Evolutionary conservation across 2,797 vertebrate genomes (phyloP), one percentile per base, ranked within the genome.

Genomic region (Okamejei kenojei): DNA sequence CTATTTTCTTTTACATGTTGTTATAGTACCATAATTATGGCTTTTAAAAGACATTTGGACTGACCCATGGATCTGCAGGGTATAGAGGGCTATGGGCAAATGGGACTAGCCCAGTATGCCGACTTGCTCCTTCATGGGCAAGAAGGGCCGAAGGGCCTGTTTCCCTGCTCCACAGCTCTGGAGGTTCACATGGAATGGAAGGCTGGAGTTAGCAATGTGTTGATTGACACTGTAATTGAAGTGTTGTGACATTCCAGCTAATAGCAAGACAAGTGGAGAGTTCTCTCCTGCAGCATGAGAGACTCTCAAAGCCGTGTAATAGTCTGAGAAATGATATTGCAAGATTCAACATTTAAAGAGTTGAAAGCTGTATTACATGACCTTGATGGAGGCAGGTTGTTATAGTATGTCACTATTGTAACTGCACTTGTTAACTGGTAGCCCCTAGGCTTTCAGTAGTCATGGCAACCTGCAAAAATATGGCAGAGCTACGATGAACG

Each of bases 281-380:
- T 29, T 61, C 26, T 84, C 1, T 84, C 81, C 54, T 84, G 10
- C 29, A 26, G 54, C 61, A 61, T 84, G 81, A 61, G 26, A 77
- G 54, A 84, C 23, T 84, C 4, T 84, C 81, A 61, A 35, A 61
- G 81, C 54, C 29, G 54, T 21, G 45, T n/a, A 61, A 84, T 61
- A 1, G 26, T 2, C 23, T 84, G 54, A 84, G n/a, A 84, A 84
- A 61, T 61, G 81, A 84, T 84, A 84, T 84, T 35, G 68, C 65
- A 90, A 90, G 65, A 61, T 68, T 90, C 15, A 71, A 61, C 86
- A 38, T 90, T 84, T 63, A 90, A 68, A 86, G n/a, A 65, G n/a
- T 90, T 90, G 86, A 90, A 90, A 68, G 63, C 63, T 71, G 21
- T 90, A 71, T 90, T 32, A 90, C 68, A 90, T 90, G 86, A 35